Evolutionary conservation across 2,888 invertebrate species (phyloP).

Genomic region (Creontiades dilutus): DNA sequence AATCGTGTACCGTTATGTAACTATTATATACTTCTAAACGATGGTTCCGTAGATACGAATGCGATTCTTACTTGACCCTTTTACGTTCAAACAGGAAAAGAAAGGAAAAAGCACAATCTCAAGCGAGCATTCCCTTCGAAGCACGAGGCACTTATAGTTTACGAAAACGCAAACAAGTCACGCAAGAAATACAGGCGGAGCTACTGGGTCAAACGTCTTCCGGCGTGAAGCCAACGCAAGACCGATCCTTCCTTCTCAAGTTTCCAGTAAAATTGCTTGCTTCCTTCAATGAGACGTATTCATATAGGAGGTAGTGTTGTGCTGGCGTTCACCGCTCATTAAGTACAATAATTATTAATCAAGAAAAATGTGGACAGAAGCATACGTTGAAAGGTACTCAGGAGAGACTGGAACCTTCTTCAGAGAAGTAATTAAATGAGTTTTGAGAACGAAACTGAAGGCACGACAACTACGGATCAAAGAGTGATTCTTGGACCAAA

Average conservation of each 20-base stretch:
- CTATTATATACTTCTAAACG: not conserved
- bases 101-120: not conserved
- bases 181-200: not conserved
- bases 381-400: too few relatives aligned
- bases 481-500: too few relatives aligned
- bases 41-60: not conserved
- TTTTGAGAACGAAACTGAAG: too few relatives aligned
- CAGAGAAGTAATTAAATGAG: too few relatives aligned
- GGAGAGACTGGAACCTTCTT: too few relatives aligned
- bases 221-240: constrained; percentile 16
- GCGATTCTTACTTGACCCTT: not conserved
- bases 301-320: too few relatives aligned
- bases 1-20: too few relatives aligned
- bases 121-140: constrained; percentile 2
- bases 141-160: not conserved
- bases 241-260: constrained; percentile 5
- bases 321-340: too few relatives aligned
- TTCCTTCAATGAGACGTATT: not conserved
- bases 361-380: too few relatives aligned
- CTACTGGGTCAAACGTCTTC: constrained; percentile 2
- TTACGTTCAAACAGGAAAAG: not conserved
- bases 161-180: not conserved
- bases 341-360: too few relatives aligned
- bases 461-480: too few relatives aligned
- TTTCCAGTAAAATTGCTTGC: not conserved